Conservation (phyloP, 2,888 invertebrate genomes). For the Theretra japonica region DNA sequence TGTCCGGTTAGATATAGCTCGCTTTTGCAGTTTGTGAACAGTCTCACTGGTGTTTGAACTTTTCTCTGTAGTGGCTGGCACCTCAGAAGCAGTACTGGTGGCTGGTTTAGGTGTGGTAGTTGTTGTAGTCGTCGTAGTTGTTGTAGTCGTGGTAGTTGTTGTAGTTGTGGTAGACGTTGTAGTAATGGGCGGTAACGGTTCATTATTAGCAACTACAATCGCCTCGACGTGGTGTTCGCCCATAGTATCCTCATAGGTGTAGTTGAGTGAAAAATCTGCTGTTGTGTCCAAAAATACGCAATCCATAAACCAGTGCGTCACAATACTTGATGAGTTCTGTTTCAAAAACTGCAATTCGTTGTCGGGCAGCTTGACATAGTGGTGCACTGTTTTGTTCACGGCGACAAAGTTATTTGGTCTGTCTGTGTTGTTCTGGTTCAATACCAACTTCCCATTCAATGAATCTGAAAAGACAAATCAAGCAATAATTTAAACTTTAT, state of each 20-base stretch:
- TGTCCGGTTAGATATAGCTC: slow-evolving; percentile 54
- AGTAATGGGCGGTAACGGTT: slow-evolving; percentile 82
- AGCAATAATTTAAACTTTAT: too few relatives aligned
- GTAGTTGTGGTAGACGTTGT: slow-evolving; percentile 77
- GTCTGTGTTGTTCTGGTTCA: slow-evolving; percentile 86
- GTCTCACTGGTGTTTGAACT: slow-evolving; percentile 35
- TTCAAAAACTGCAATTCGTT: slow-evolving; percentile 86
- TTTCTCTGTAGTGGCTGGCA: slow-evolving; percentile 40
- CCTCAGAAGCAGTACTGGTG: slow-evolving; percentile 29
- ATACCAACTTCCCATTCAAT: slow-evolving; percentile 87
- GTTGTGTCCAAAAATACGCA: slow-evolving; percentile 88
- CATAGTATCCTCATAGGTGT: slow-evolving; percentile 87
- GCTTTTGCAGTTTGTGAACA: slow-evolving; percentile 55
- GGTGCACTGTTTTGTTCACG: slow-evolving; percentile 83
- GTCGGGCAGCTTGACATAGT: slow-evolving; percentile 84
- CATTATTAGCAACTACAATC: slow-evolving; percentile 88
- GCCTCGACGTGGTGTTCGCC: slow-evolving; percentile 87
- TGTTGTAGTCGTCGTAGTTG: slow-evolving; percentile 64
- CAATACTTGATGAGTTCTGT: slow-evolving; percentile 74
- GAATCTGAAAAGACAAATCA: slow-evolving; percentile 76
- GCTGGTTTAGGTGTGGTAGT: slow-evolving; percentile 48
- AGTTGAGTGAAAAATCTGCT: slow-evolving; percentile 84
- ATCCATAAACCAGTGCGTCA: slow-evolving; percentile 92
- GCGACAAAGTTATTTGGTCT: slow-evolving; percentile 86
- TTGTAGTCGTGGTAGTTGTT: slow-evolving; percentile 73